Base-by-base conservation (phyloP, 2,797 vertebrate species). In the Falco concolor region DNA sequence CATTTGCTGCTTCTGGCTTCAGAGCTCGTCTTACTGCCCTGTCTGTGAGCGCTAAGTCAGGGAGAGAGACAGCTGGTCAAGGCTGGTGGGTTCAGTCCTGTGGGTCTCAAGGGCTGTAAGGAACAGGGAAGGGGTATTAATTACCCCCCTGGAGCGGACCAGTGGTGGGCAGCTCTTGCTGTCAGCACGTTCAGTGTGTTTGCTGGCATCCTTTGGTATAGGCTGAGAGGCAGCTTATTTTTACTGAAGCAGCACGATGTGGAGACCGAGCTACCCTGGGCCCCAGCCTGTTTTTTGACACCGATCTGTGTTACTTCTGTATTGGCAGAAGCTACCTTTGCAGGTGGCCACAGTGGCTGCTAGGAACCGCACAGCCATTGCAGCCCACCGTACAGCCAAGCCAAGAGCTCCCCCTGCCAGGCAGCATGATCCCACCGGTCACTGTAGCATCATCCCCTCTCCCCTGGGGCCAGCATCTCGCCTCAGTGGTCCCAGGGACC, bases 341-440 rank as follows among this genome's bases (percentile, higher is more conserved):
- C n/a, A 22, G 36, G 56, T 1, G 3, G 11, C 36, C 1, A 1
- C 22, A 40, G 45, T 1, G 1, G n/a, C 52, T 27, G 18, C 34
- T 32, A 24, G 63, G 63, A 28, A 22, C 38, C 7, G 8, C 17
- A 9, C 3, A 15, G 28, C 23, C n/a, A 14, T 36, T 1, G 2
- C 27, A 73, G 19, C 27, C 28, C 50, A 34, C 32, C 1, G 3
- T 1, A 8, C 17, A 17, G n/a, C 42, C 8, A 3, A 60, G 17
- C 21, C 0, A 2, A 32, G 63, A 30, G 16, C 22, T 49, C 10
- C 21, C n/a, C 4, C 4, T 0, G 7, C 32, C 9, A 20, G 22
- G 5, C 2, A 0, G 9, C 72, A 12, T 2, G 6, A 18, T 36
- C 54, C 21, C 45, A 22, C 36, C 0, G 3, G 7, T 42, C n/a